Evolutionary conservation across 1,140 invertebrate genomes (phyloP).

Genomic region (Bombus terrestris): DNA sequence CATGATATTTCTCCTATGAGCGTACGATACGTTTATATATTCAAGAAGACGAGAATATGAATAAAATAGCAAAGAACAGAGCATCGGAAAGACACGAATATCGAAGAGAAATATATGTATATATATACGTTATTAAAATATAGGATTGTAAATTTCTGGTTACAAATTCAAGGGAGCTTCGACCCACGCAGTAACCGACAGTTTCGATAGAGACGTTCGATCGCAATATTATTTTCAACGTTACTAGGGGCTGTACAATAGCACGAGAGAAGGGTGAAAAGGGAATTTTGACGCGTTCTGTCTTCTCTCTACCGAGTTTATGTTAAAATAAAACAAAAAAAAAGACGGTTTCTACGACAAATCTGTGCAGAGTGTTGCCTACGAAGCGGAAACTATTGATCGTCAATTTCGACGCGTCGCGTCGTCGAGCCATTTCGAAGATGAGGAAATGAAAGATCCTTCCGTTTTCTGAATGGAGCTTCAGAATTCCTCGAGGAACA

Average conservation of each 20-base stretch:
- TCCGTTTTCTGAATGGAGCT: background rate
- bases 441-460: conserved; percentile 21
- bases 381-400: conserved; percentile 41
- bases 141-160: background rate
- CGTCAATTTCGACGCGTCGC: conserved; percentile 24
- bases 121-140: conserved; percentile 2
- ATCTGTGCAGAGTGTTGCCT: conserved; percentile 36
- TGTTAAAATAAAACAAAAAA: conserved; percentile 17
- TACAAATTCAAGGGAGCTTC: background rate
- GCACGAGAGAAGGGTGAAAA: no score
- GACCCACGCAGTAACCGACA: background rate
- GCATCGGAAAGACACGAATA: no score
- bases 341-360: background rate
- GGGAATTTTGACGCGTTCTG: conserved; percentile 15
- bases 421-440: background rate
- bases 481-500: background rate
- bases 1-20: background rate
- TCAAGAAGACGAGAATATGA: background rate
- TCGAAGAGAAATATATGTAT: background rate
- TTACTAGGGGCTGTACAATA: background rate
- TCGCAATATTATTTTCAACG: background rate
- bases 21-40: background rate
- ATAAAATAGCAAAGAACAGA: background rate
- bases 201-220: background rate
- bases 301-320: conserved; percentile 14